These are phyloP conservation scores for Malurus leucopterus DNA, from an alignment of 2,797 vertebrate species.

Conservation along the genomic window DNA sequence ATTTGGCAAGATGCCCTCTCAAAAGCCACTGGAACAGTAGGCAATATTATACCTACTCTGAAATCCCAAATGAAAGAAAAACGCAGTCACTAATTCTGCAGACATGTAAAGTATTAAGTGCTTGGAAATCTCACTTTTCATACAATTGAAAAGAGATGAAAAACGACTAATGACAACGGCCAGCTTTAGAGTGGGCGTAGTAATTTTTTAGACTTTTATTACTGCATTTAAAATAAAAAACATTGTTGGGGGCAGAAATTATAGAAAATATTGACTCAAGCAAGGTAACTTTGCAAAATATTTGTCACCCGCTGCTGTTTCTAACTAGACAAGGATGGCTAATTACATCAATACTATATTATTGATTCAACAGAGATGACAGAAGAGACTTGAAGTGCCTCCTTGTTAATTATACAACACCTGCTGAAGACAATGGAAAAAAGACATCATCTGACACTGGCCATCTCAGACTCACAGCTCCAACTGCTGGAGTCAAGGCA, in stretches of 20 bases:
- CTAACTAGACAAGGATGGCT: constrained; percentile 7
- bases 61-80: not conserved
- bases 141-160: constrained; percentile 6
- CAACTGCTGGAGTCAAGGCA: not conserved
- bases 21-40: not conserved
- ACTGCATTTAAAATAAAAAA: constrained; percentile 33
- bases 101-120: not conserved
- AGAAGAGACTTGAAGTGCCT: not conserved
- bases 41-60: not conserved
- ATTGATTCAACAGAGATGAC: not conserved
- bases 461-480: not conserved
- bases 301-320: not conserved
- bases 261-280: constrained; percentile 49
- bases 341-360: not conserved
- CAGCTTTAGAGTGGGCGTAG: constrained; percentile 49
- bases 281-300: constrained; percentile 25
- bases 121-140: not conserved
- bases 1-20: not conserved
- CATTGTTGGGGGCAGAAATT: constrained; percentile 25
- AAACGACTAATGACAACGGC: constrained; percentile 41
- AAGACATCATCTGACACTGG: constrained; percentile 4
- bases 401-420: constrained; percentile 47
- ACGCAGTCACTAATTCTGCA: not conserved
- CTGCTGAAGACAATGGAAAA: constrained; percentile 19
- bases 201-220: constrained; percentile 30